Evolutionary conservation across 2,113 vertebrate genomes (phyloP).

Genomic region (Corythaixoides concolor): DNA sequence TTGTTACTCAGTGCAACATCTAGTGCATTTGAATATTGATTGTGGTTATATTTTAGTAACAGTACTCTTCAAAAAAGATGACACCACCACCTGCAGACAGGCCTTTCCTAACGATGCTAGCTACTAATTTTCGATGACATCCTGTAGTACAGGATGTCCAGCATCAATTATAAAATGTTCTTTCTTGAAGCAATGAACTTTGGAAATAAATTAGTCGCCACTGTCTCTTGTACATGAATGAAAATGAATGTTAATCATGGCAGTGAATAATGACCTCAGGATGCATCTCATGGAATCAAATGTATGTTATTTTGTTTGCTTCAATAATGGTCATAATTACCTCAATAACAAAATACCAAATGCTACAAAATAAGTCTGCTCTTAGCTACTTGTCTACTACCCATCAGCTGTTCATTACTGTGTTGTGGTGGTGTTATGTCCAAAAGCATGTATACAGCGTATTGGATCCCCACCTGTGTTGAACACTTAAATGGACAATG

Average conservation of each 20-base stretch:
- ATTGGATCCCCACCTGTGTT: not conserved
- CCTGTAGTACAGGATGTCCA: not conserved
- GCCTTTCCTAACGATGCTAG: not conserved
- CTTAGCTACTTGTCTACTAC: not conserved
- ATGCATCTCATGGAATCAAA: not conserved
- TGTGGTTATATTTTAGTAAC: not conserved
- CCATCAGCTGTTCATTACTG: not conserved
- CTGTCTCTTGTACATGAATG: not conserved
- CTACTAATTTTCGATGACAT: not conserved
- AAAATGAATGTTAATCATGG: not conserved
- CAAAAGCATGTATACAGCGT: not conserved
- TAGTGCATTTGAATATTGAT: not conserved
- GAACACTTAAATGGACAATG: not conserved
- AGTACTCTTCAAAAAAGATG: not conserved
- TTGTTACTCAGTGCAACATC: not conserved
- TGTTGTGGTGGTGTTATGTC: not conserved
- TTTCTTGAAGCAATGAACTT: not conserved
- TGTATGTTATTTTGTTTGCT: not conserved
- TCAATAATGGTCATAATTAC: not conserved
- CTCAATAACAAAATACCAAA: not conserved
- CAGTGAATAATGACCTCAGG: not conserved
- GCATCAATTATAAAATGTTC: not conserved
- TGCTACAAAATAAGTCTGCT: not conserved
- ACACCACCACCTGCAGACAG: not conserved
- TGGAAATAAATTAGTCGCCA: not conserved